Percentiles rank a stretch among this genome's conserved stretches.
These are phyloP conservation scores for Drosophila neocordata DNA, from an alignment of 1,140 invertebrate species.

Conservation along the genomic window DNA sequence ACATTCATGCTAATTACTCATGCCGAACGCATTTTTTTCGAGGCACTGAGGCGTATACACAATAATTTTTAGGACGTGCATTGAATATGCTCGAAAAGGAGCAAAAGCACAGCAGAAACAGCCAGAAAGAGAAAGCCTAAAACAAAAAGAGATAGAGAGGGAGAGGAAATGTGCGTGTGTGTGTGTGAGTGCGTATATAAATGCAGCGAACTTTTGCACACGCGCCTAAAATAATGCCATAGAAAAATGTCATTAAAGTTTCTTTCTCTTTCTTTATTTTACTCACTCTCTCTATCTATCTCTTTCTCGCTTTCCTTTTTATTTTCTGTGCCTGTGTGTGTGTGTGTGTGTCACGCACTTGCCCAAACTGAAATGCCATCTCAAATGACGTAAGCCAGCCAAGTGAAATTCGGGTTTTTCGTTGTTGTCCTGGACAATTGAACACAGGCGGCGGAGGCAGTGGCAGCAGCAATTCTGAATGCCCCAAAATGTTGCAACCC, in stretches of 20 bases:
- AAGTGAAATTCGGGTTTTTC: conserved; percentile 36
- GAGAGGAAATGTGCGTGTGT: not conserved
- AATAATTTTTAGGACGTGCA: conserved; percentile 79
- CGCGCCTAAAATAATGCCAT: conserved; percentile 23
- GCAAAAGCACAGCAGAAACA: not conserved
- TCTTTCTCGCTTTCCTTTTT: not conserved
- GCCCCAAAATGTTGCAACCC: conserved; percentile 54
- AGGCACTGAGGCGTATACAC: conserved; percentile 79
- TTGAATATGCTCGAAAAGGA: conserved; percentile 52
- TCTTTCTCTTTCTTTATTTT: conserved; percentile 9
- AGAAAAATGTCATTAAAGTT: conserved; percentile 49
- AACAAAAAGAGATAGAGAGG: not conserved
- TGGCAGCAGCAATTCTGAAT: not conserved
- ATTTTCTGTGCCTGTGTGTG: not conserved
- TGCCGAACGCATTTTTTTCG: conserved; percentile 70
- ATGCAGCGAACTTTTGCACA: conserved; percentile 6
- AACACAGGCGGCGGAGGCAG: conserved; percentile 54
- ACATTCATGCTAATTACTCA: conserved; percentile 70
- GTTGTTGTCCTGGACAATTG: conserved; percentile 52
- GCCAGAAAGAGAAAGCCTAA: conserved; percentile 6
- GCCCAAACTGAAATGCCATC: conserved; percentile 43
- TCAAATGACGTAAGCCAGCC: conserved; percentile 57
- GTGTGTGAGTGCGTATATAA: not conserved
- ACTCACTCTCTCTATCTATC: conserved; percentile 17
- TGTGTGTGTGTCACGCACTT: conserved; percentile 33